Conservation (phyloP, 2,888 invertebrate genomes). For the Tromatobia lineatoria region DNA sequence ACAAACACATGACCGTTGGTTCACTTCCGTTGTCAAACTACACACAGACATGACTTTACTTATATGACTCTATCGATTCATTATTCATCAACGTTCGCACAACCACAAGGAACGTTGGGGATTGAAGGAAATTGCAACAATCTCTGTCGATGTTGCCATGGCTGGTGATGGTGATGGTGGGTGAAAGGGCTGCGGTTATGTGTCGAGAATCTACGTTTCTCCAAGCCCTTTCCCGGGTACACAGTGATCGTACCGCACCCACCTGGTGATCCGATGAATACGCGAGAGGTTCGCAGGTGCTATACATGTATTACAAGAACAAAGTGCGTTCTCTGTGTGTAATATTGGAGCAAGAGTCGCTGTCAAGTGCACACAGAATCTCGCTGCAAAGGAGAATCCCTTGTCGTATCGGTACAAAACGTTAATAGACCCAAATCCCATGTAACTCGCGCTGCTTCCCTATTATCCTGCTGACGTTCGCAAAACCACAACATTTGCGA, state of each 20-base stretch:
- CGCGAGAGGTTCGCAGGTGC: conserved; percentile 28
- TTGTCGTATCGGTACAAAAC: conserved; percentile 22
- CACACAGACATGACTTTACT: too few species aligned
- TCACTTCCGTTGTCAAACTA: too few species aligned
- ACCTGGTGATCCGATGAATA: conserved; percentile 39
- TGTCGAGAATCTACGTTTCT: conserved; percentile 42
- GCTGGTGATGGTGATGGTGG: neutral
- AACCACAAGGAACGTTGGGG: too few species aligned
- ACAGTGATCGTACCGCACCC: conserved; percentile 72
- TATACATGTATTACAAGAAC: conserved; percentile 7
- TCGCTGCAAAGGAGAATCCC: conserved; percentile 27
- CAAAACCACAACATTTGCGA: conserved; percentile 8
- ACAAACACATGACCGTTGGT: too few species aligned
- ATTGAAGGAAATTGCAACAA: conserved; percentile 41
- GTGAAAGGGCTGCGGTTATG: conserved; percentile 32
- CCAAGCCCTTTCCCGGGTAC: conserved; percentile 70
- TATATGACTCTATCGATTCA: too few species aligned
- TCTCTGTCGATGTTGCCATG: neutral
- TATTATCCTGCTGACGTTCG: conserved; percentile 2
- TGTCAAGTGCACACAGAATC: conserved; percentile 29
- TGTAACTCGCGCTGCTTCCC: neutral
- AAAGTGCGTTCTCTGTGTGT: conserved; percentile 6
- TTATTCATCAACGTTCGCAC: too few species aligned
- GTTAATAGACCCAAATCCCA: conserved; percentile 1
- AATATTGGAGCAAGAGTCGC: neutral